Evolutionary conservation across 2,113 vertebrate genomes (phyloP), one percentile per base, ranked within the genome.

Genomic region (Chitala chitala): DNA sequence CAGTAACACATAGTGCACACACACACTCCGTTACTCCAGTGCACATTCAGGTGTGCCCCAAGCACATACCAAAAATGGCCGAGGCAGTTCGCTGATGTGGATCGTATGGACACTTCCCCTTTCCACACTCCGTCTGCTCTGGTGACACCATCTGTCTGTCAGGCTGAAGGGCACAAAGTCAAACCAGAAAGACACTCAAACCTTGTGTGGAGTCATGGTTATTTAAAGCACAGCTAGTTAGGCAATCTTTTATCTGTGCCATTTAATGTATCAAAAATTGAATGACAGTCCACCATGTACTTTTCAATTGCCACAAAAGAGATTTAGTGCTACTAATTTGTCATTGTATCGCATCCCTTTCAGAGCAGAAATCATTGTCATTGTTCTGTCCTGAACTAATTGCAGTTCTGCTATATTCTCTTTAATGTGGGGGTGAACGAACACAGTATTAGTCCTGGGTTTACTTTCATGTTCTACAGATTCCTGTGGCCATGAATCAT

Each of bases 91-190:
- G 89, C 82, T 91, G 91, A n/a, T 86, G 82, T 0, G 91, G 91
- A 73, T 92, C 88, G 0, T 90, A 92, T 0, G 91, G 90, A 83
- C 90, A 91, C 80, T 92, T 92, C 12, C 91, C 91, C 75, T 90
- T 92, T 22, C 91, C 91, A 38, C 89, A 87, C 74, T 92, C 90
- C 7, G 90, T 91, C 78, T 90, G 88, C 40, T 85, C 51, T 42
- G 87, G 86, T 74, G 79, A 81, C 3, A 92, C 76, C 10, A 81
- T 83, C 80, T 89, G 87, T 55, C 87, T 81, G 51, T 89, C 90
- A 22, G 78, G 83, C 90, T 92, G 82, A 10, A 63, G 36, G 54
- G 51, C 24, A 77, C 73, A 76, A 10, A 56, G 78, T 75, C 22
- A 54, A 31, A 20, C 75, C 63, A 73, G 12, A 71, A 42, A 73